Conservation (phyloP, 2,888 invertebrate species). For the Rhaphigaster nebulosa region DNA sequence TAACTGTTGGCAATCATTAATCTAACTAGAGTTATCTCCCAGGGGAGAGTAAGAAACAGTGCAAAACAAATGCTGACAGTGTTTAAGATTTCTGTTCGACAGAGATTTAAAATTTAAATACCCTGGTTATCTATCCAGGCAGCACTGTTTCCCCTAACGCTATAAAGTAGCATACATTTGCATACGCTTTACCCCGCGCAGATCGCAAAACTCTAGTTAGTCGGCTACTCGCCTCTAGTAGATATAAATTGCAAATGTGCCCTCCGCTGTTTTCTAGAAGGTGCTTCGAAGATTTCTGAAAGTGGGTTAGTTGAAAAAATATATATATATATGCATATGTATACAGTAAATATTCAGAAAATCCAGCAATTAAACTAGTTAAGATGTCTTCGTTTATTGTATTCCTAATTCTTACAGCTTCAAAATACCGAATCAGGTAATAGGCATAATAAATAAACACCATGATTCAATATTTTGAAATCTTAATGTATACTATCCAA, state of each 20-base stretch:
- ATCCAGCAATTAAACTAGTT: too few relatives aligned
- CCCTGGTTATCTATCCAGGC: slow-evolving; percentile 53
- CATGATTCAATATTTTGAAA: too few relatives aligned
- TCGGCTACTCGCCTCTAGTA: slow-evolving; percentile 12
- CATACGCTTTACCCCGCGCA: slow-evolving; percentile 50
- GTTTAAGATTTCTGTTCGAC: slow-evolving; percentile 57
- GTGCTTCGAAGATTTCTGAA: neutral
- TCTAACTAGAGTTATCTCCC: slow-evolving; percentile 34
- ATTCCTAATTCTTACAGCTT: too few relatives aligned
- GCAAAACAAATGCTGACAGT: slow-evolving; percentile 58
- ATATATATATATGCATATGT: too few relatives aligned
- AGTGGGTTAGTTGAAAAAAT: neutral
- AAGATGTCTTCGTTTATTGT: too few relatives aligned
- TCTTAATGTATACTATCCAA: too few relatives aligned
- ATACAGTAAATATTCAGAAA: too few relatives aligned
- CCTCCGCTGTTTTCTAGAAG: slow-evolving; percentile 17
- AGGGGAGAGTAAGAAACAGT: slow-evolving; percentile 38
- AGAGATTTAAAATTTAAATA: slow-evolving; percentile 57
- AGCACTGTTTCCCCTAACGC: slow-evolving; percentile 51
- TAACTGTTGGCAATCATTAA: slow-evolving; percentile 52
- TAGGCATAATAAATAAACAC: too few relatives aligned
- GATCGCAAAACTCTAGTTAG: slow-evolving; percentile 56
- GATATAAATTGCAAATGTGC: slow-evolving; percentile 53
- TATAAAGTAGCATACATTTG: slow-evolving; percentile 55
- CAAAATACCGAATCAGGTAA: too few relatives aligned